A percentile compares a stretch with the other conserved stretches of the same genome.
These are phyloP conservation scores for Argyresthia goedartella DNA, from an alignment of 2,888 invertebrate species.

Conservation along the genomic window DNA sequence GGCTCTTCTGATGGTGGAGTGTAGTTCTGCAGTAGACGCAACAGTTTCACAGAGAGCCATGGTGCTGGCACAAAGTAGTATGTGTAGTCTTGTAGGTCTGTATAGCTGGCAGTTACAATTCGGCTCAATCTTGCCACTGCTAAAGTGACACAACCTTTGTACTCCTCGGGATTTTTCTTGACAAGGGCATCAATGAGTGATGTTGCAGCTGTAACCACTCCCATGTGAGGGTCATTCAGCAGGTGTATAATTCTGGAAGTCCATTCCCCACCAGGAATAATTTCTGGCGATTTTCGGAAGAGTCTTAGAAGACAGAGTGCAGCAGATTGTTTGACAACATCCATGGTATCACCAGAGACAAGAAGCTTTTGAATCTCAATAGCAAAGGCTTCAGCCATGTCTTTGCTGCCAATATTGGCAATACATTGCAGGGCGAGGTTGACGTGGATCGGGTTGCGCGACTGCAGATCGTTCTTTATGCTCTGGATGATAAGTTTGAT, in stretches of 20 bases:
- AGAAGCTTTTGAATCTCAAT: conserved; percentile 98
- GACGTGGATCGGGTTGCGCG: conserved; percentile 97
- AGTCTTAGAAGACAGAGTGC: conserved; percentile 95
- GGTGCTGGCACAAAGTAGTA: conserved; percentile 99
- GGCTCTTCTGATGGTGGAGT: conserved; percentile 97
- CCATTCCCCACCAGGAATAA: conserved; percentile 98
- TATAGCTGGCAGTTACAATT: conserved; percentile 98
- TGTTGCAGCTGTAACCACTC: conserved; percentile 98
- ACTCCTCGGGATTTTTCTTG: conserved; percentile 98
- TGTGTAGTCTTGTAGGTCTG: conserved; percentile 99
- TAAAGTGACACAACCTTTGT: conserved; percentile 98
- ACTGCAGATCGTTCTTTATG: conserved; percentile 97
- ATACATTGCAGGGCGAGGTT: conserved; percentile 99
- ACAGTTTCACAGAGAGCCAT: conserved; percentile 98
- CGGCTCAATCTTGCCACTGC: conserved; percentile 97
- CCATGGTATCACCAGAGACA: conserved; percentile 99
- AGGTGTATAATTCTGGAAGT: conserved; percentile 98
- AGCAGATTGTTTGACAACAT: conserved; percentile 99
- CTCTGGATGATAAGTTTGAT: conserved; percentile 99
- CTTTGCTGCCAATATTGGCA: conserved; percentile 98
- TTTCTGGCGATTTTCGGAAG: conserved; percentile 95
- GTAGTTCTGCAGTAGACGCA: conserved; percentile 97
- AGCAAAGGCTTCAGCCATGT: conserved; percentile 99
- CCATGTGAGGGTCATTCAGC: conserved; percentile 99
- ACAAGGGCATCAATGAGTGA: conserved; percentile 98